phyloP scores from a whole-genome alignment of 2,113 vertebrate species.

The Urocolius indicus region DNA sequence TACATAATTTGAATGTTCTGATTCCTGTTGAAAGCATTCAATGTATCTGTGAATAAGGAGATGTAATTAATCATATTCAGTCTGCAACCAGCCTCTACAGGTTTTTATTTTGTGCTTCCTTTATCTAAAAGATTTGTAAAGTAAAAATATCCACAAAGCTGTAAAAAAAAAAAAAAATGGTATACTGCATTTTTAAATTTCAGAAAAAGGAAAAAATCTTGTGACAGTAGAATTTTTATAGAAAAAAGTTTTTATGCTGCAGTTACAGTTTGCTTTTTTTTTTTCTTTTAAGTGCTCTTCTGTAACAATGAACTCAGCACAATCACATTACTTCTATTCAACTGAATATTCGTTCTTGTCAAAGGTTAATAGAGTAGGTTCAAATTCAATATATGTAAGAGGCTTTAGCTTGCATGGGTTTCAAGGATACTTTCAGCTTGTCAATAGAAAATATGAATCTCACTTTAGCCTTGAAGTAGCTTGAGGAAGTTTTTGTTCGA shows the following conservation, averaged over 20 bases:
- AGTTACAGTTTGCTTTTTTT: neutral
- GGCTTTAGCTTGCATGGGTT: neutral
- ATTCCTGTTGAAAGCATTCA: neutral
- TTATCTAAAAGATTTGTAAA: neutral
- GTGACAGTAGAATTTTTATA: neutral
- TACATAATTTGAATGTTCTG: neutral
- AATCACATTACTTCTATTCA: constrained; percentile 6
- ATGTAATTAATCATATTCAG: neutral
- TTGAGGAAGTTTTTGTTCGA: neutral
- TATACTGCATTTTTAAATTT: neutral
- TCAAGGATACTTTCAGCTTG: constrained; percentile 2
- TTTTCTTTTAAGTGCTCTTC: neutral
- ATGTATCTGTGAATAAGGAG: neutral
- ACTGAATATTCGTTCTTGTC: neutral
- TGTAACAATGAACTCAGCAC: neutral
- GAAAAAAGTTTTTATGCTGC: neutral
- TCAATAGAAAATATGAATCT: neutral
- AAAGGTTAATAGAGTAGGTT: constrained; percentile 5
- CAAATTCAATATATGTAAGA: neutral
- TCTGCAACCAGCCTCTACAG: neutral
- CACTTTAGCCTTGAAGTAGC: neutral
- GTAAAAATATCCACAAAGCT: neutral
- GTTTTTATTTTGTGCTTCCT: neutral
- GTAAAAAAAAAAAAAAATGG: neutral
- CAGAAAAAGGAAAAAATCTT: neutral